Conservation (phyloP, 2,113 vertebrate genomes). For the Thomomys bottae region DNA sequence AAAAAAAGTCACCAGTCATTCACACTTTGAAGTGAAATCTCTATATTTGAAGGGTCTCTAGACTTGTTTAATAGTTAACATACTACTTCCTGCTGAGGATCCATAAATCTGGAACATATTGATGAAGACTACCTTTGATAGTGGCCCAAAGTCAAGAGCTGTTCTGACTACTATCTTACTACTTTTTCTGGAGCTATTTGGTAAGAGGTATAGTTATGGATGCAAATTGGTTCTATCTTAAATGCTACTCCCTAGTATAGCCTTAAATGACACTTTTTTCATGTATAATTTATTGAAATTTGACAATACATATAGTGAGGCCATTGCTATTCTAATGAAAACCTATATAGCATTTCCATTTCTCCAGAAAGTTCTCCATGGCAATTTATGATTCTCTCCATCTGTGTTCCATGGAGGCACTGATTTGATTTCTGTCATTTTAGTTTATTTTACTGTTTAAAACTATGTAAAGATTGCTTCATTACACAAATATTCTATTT, state of each 20-base stretch:
- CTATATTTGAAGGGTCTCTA: neutral
- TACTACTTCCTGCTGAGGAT: neutral
- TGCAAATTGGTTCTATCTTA: slow-evolving; percentile 25
- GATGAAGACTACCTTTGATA: neutral
- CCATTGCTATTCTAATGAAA: neutral
- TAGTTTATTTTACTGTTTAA: neutral
- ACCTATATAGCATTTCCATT: neutral
- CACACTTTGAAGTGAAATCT: slow-evolving; percentile 2
- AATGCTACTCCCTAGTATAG: too few relatives aligned
- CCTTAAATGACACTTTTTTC: neutral
- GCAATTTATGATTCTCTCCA: neutral
- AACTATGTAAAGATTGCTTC: neutral
- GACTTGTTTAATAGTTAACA: neutral
- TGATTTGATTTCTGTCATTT: neutral
- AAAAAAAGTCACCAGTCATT: neutral
- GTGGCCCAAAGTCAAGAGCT: neutral
- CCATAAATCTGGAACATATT: neutral
- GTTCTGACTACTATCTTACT: neutral
- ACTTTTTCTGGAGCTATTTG: slow-evolving; percentile 21
- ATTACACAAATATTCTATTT: neutral
- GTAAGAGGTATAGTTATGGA: slow-evolving; percentile 1
- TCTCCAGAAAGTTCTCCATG: neutral
- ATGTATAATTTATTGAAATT: neutral
- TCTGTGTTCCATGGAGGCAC: neutral
- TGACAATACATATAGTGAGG: neutral